Base-by-base conservation (phyloP, 2,888 invertebrate species). In the Scotopteryx bipunctaria region DNA sequence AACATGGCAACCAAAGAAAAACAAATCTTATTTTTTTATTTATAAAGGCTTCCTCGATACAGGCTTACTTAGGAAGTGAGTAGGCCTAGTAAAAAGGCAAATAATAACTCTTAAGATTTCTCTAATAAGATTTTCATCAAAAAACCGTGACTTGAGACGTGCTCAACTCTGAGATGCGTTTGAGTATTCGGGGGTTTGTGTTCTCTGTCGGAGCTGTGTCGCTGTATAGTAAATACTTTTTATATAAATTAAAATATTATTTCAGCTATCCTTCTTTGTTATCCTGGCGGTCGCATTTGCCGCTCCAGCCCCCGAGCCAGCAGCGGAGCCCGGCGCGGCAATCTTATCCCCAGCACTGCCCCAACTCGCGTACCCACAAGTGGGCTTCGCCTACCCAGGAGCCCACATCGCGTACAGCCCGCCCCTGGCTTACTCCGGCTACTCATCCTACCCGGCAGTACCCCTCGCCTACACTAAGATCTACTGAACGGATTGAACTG, bases 261-360 rank as follows among this genome's bases (percentile, higher is more conserved):
- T 73, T 5, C 69, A 78, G 79, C 45, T 77, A 50, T 59, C 57
- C 51, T 69, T 76, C 58, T 49, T 78, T 51, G 66, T 60, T 15
- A 41, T 72, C 45, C 29, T 78, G 67, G 76, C 71, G 5, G 52
- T 68, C 2, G 77, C 72, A 0, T 65, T 68, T 33, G 74, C 78
- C 2, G 75, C 71, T n/a, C 79, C 79, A 2, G 74, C 71, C 0
- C 71, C 77, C 1, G 71, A 70, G 16, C 76, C 73, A 1, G 66
- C 60, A 3, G 63, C 64, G 1, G 47, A 63, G 15, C 51, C 68
- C n/a, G 53, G 53, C 8, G 27, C 62, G 15, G 55, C 69, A 2
- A 29, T 52, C 21, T 32, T 52, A 11, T 13, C 49, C 56, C 9
- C 36, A 63, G 19, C 41, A 62, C 14, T 73, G 63, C 64, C 59